These are phyloP conservation scores for Hyles vespertilio DNA, from an alignment of 1,140 invertebrate genomes.

Conservation along the genomic window DNA sequence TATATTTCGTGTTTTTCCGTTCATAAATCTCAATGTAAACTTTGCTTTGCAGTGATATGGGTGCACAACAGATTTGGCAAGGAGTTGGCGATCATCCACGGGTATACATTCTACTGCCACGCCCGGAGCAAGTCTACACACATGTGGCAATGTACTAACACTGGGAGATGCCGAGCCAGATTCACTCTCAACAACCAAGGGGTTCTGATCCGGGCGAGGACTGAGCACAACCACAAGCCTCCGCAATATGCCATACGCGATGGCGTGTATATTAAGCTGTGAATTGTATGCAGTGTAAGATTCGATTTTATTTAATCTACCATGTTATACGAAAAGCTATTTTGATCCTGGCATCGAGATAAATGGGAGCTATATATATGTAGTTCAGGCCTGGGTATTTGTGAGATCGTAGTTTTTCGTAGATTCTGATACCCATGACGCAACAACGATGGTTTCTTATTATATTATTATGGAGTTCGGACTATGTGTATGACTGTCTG, in stretches of 20 bases:
- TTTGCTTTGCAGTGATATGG: constrained; percentile 1
- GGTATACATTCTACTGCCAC: constrained; percentile 10
- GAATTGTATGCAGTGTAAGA: neutral
- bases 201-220: neutral
- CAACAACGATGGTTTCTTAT: no score
- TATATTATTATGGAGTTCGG: no score
- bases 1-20: no score
- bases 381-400: no score
- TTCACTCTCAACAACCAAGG: neutral
- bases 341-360: no score
- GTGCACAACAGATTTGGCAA: constrained; percentile 7
- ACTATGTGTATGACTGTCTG: no score
- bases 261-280: constrained; percentile 7
- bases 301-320: no score
- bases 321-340: no score
- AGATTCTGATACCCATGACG: no score
- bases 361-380: no score
- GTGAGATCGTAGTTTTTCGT: no score
- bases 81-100: constrained; percentile 6
- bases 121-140: neutral
- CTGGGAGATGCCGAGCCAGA: constrained; percentile 1
- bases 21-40: no score
- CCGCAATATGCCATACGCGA: neutral
- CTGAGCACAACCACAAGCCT: constrained; percentile 5
- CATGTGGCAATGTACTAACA: constrained; percentile 7